Base-by-base conservation (phyloP, 2,888 invertebrate genomes). In the Pachymerium ferrugineum region DNA sequence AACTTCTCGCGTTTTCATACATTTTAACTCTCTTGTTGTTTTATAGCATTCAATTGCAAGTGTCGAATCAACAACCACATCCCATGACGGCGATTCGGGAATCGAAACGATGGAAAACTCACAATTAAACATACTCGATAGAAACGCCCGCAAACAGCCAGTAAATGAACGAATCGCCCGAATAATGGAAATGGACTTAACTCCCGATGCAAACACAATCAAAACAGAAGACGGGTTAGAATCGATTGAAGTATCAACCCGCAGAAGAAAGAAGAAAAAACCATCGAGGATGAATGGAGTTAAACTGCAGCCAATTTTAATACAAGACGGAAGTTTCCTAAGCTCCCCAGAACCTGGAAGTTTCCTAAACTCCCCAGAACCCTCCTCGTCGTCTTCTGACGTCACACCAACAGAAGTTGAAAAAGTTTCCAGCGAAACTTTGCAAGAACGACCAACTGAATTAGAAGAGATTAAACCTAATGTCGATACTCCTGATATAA, bases 71-170 rank as follows among this genome's bases (percentile, higher is more conserved):
- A 16, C 42, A n/a, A 30, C 25, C 12, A 74, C 62, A 25, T 72
- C 72, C 29, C 72, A 72, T 35, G 74, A 79, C 79, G 78, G 78
- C 79, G 62, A 80, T 79, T 76, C 70, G 76, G 28, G 71, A 73
- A 68, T 76, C 73, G 22, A 75, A 74, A 73, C 74, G 72, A 67
- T 30, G 35, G 68, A 72, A 67, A 74, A 47, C 47, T 71, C 71
- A 1, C 71, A 71, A 12, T 14, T 71, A 19, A 30, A 69, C 10
- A 6, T 30, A 3, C 8, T 8, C 8, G 69, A 69, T n/a, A 1
- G 30, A 16, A 31, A n/a, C 19, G 5, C 30, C 5, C 1, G 3
- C n/a, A 3, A 8, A 6, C 14, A 8, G 12, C 3, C 29, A 3
- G 6, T 69, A n/a, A n/a, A 69, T n/a, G 69, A 69, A 31, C 30